Evolutionary conservation across 2,797 vertebrate species (phyloP).

Genomic region (Falco concolor): DNA sequence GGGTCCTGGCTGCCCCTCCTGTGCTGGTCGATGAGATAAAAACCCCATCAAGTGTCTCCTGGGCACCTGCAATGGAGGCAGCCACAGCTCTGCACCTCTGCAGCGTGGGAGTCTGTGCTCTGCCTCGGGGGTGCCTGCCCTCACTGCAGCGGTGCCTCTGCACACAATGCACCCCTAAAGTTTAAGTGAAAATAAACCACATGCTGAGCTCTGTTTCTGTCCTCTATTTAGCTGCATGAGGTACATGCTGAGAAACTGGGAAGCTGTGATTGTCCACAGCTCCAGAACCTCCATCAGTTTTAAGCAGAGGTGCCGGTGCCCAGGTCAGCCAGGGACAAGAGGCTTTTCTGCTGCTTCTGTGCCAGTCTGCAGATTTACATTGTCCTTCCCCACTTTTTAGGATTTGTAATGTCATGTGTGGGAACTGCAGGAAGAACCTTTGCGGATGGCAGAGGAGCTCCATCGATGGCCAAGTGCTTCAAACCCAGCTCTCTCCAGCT

Average conservation of each 20-base stretch:
- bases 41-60: neutral
- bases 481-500: neutral
- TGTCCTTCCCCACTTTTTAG: neutral
- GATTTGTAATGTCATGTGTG: neutral
- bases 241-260: neutral
- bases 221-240: neutral
- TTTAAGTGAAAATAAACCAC: neutral
- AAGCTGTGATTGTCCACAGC: neutral
- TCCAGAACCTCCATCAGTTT: neutral
- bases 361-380: neutral
- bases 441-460: neutral
- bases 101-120: too few species aligned
- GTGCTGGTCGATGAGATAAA: neutral
- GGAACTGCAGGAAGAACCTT: neutral
- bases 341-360: neutral
- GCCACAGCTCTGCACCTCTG: neutral
- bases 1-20: neutral
- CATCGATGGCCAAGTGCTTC: neutral
- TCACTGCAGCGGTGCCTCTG: rapidly evolving
- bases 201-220: neutral
- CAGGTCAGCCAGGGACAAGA: neutral
- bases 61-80: neutral
- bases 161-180: neutral
- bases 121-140: neutral
- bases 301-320: neutral